Base-by-base conservation (phyloP, 2,113 vertebrate genomes). In the Lamprotornis superbus region DNA sequence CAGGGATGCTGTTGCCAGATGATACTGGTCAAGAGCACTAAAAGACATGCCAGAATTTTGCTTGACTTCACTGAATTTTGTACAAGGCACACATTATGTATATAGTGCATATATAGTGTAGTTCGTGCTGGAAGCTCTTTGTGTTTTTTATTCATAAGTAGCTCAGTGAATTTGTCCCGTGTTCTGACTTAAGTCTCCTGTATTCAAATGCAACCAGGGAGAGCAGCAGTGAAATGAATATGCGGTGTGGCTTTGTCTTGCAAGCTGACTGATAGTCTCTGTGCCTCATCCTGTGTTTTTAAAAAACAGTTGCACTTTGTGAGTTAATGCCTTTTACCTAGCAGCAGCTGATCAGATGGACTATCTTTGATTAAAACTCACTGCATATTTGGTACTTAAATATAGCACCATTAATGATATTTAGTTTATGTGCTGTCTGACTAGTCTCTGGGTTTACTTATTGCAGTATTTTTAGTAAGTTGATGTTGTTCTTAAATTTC, bases 381-480 rank as follows among this genome's bases (percentile, higher is more conserved):
- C 28, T 28, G 27, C 14, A 3, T 74, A 21, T 81, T 74, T 95
- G 44, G 14, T 84, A 84, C 16, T 33, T 64, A 81, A 75, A 74
- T 57, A 17, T 4, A 55, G 19, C 17, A 28, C 75, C 22, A 9
- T 59, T 70, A 63, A 40, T 44, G 47, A 21, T 81, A 42, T 8
- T 79, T 52, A 28, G 39, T 73, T 65, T 61, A 37, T 55, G 23
- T 90, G 47, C 85, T 56, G 18, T 64, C n/a, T 76, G 65, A 68
- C 25, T 15, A 16, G 53, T 64, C 33, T 77, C 17, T 74, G n/a
- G 47, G 33, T 75, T 39, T 81, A 46, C 30, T 83, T 88, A 61
- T 1, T 87, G 37, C 49, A 47, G 60, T 94, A 68, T 94, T 96
- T 95, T 93, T 90, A 90, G 52, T 81, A 84, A 67, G 78, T 1